Conservation (phyloP, 2,888 invertebrate species). For the Seira ritae region DNA sequence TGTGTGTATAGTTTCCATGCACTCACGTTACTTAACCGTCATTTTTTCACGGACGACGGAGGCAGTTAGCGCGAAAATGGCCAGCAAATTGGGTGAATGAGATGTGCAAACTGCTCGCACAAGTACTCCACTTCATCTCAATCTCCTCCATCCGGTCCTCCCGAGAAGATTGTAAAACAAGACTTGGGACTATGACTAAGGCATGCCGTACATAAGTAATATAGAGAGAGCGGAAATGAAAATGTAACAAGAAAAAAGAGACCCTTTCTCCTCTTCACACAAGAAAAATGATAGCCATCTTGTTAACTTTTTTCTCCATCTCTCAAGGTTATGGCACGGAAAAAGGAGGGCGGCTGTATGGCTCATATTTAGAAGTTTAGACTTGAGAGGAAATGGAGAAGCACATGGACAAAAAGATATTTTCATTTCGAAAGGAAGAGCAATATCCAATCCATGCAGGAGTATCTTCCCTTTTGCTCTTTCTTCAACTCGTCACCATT, state of each 20-base stretch:
- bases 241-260: not conserved
- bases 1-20: too few relatives aligned
- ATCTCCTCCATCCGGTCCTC: too few relatives aligned
- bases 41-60: not conserved
- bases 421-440: not conserved
- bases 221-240: not conserved
- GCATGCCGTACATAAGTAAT: not conserved
- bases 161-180: too few relatives aligned
- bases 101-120: constrained; percentile 32
- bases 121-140: too few relatives aligned
- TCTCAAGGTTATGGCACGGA: too few relatives aligned
- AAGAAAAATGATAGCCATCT: not conserved
- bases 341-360: not conserved
- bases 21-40: not conserved
- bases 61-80: constrained; percentile 33
- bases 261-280: not conserved
- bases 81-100: constrained; percentile 49
- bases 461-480: too few relatives aligned
- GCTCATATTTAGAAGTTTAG: too few relatives aligned
- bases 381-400: not conserved
- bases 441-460: not conserved
- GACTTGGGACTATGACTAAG: too few relatives aligned
- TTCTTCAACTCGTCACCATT: not conserved
- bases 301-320: not conserved
- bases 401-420: not conserved